Evolutionary conservation across 2,797 vertebrate genomes (phyloP).

Genomic region (Neopelma chrysocephalum): DNA sequence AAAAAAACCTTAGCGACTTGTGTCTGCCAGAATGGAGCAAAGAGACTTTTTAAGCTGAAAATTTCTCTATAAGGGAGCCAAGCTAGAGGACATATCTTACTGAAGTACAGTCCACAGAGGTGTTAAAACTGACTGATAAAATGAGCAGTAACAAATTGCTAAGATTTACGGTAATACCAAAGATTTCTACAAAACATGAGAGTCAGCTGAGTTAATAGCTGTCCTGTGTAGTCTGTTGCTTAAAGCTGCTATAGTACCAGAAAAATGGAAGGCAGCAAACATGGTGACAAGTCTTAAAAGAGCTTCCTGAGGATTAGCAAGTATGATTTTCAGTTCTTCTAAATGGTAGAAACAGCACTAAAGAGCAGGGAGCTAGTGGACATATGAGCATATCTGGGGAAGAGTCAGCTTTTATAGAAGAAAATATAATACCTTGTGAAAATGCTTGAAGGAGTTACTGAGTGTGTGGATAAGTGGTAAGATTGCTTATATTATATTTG

Average conservation of each 20-base stretch:
- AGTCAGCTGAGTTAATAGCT: not conserved
- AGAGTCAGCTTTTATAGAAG: not conserved
- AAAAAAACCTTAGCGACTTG: not conserved
- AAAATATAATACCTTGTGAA: not conserved
- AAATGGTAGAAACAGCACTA: not conserved
- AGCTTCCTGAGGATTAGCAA: not conserved
- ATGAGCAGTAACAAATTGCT: not conserved
- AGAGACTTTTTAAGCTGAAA: not conserved
- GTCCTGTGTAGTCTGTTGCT: not conserved
- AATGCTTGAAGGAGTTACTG: not conserved
- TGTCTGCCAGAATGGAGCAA: not conserved
- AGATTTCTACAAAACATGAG: not conserved
- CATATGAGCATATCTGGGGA: not conserved
- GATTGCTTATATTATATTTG: not conserved
- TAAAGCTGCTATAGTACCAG: not conserved
- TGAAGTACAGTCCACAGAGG: not conserved
- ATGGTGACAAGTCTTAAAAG: not conserved
- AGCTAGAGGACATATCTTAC: not conserved
- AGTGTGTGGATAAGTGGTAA: not conserved
- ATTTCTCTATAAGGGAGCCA: not conserved
- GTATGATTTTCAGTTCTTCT: not conserved
- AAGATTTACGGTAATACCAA: not conserved
- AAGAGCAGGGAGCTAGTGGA: not conserved
- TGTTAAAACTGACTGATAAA: not conserved
- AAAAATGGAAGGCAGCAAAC: not conserved